phyloP scores from a whole-genome alignment of 2,113 vertebrate genomes.

The Alethe castanea region DNA sequence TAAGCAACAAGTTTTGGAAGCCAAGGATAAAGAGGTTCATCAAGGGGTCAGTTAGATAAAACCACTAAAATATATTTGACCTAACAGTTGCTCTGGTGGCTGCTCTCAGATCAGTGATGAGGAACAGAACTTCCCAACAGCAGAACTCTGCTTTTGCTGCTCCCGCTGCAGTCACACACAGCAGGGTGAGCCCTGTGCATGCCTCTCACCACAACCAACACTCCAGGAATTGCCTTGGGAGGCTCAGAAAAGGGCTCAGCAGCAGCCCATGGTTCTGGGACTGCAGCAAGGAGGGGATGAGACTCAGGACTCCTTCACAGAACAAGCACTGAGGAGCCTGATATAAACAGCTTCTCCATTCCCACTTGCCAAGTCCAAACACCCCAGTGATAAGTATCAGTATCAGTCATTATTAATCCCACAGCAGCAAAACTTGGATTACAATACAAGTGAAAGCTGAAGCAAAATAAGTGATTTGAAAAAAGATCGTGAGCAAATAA shows the following conservation, averaged over 20 bases:
- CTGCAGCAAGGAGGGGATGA: not conserved
- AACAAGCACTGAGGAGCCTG: fast-evolving
- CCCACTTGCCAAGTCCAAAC: not conserved
- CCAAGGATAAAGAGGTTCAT: not conserved
- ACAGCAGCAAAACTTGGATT: not conserved
- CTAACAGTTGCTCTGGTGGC: not conserved
- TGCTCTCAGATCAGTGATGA: not conserved
- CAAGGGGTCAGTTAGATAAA: not conserved
- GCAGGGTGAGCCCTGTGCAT: fast-evolving
- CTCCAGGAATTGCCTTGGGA: not conserved
- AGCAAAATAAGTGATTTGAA: not conserved
- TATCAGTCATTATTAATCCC: not conserved
- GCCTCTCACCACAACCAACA: not conserved
- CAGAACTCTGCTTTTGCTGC: not conserved
- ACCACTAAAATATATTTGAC: not conserved
- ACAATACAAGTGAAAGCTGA: not conserved
- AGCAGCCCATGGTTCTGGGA: not conserved
- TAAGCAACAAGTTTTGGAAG: not conserved
- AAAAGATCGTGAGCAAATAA: conserved; percentile 6
- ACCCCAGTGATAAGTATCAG: not conserved
- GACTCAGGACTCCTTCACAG: not conserved
- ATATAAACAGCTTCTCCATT: not conserved
- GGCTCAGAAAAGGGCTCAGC: not conserved
- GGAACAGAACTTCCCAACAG: not conserved
- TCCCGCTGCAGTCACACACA: fast-evolving